Base-by-base conservation (phyloP, 2,797 vertebrate genomes). In the Sebastes trivittatus region DNA sequence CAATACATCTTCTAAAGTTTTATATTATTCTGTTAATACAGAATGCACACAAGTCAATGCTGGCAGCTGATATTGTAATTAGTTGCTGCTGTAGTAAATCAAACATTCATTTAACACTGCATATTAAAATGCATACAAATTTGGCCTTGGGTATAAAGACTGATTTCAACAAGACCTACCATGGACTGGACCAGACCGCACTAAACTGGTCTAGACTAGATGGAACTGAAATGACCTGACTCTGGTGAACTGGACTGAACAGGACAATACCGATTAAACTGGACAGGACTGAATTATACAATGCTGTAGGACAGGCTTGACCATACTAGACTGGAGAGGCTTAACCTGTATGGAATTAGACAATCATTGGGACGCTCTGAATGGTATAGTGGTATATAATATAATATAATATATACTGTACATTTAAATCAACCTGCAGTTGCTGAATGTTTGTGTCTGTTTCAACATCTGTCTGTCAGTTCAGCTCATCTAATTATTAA, bases 261-360 rank as follows among this genome's bases (percentile, higher is more conserved):
- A 46, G 75, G 52, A 79, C 16, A 54, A 63, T 49, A 75, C 72
- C 69, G 59, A 87, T 87, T 60, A 63, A 85, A 83, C 22, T 70
- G 25, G 82, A 80, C 76, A 72, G 79, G 62, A 75, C 22, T 63
- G 58, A 80, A 85, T 78, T 79, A 30, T 79, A 30, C 59, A 60
- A 22, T 67, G 23, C 67, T 59, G 10, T 49, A 13, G 22, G 74
- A 70, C 2, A 68, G 64, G 66, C 71, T 42, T 55, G 30, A 70
- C 13, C 36, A 27, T 7, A 61, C 22, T 55, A 34, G 58, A 60
- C 36, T 78, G 36, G 1, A 74, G 29, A 30, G 52, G 46, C 49
- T 61, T 52, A 65, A 61, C 55, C 7, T 64, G 32, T 56, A 58
- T 46, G n/a, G 42, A 20, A 62, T 22, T 74, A 56, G 30, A 29